These are phyloP conservation scores for Pandemis cinnamomeana DNA, from an alignment of 2,888 invertebrate genomes.

Conservation along the genomic window DNA sequence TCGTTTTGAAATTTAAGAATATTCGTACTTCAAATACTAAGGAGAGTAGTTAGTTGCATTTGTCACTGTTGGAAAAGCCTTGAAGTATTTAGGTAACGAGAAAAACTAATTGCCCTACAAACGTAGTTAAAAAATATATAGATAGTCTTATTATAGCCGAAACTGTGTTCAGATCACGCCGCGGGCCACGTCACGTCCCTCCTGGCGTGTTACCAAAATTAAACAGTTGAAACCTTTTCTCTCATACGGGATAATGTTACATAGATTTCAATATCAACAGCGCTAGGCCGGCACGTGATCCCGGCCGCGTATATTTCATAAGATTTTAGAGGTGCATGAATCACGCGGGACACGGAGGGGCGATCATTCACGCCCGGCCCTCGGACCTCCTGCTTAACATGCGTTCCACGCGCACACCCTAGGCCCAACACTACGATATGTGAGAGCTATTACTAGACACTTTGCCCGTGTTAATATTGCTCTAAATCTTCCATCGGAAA, in stretches of 20 bases:
- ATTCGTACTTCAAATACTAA: no score
- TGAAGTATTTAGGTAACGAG: no score
- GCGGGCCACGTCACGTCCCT: not conserved
- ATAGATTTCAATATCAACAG: slow-evolving; percentile 84
- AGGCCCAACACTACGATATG: slow-evolving; percentile 83
- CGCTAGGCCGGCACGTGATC: slow-evolving; percentile 83
- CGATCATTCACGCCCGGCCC: slow-evolving; percentile 81
- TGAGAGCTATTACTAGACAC: slow-evolving; percentile 85
- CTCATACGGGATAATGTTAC: slow-evolving; percentile 72
- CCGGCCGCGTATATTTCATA: slow-evolving; percentile 83
- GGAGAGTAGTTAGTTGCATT: no score
- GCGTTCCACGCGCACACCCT: slow-evolving; percentile 75
- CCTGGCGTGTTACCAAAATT: slow-evolving; percentile 12
- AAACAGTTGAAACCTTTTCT: slow-evolving; percentile 42
- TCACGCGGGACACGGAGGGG: slow-evolving; percentile 81
- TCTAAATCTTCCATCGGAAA: slow-evolving; percentile 76
- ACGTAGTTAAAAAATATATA: not conserved
- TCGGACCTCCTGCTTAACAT: slow-evolving; percentile 81
- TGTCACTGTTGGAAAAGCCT: no score
- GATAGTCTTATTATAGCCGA: not conserved
- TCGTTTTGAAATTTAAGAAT: no score
- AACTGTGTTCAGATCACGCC: not conserved
- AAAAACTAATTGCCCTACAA: no score
- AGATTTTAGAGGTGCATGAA: slow-evolving; percentile 85
- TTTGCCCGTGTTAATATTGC: slow-evolving; percentile 83